Percentiles rank a stretch among this genome's conserved stretches.
Evolutionary conservation across 2,113 vertebrate genomes (phyloP).

Genomic region (Coturnix japonica): DNA sequence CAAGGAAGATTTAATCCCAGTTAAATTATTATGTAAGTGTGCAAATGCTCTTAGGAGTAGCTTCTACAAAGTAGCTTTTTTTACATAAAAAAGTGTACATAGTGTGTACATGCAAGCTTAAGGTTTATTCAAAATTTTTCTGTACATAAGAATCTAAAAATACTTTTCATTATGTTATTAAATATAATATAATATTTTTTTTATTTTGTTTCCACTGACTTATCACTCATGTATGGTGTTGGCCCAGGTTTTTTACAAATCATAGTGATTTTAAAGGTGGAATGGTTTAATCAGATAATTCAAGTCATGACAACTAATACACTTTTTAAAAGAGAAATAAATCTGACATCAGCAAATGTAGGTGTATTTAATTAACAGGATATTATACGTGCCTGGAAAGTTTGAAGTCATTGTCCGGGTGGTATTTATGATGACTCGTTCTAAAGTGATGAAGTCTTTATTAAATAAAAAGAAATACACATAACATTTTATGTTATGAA

Average conservation of each 20-base stretch:
- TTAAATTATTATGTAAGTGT: conserved; percentile 41
- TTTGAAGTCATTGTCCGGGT: not conserved
- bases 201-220: not conserved
- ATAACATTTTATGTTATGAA: not conserved
- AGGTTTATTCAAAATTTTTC: not conserved
- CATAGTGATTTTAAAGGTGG: conserved; percentile 43
- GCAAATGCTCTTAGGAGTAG: not conserved
- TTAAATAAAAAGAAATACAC: conserved; percentile 14
- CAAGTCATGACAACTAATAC: not conserved
- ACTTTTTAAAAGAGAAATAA: conserved; percentile 54
- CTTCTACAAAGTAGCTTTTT: too few species aligned
- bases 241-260: not conserved
- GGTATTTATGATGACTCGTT: conserved; percentile 28
- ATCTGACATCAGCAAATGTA: conserved; percentile 15
- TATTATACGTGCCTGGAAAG: conserved; percentile 3
- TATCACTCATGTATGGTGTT: not conserved
- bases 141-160: not conserved
- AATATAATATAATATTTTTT: not conserved
- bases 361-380: not conserved
- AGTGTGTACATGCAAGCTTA: not conserved
- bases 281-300: conserved; percentile 21
- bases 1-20: not conserved
- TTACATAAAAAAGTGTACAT: not conserved
- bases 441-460: conserved; percentile 23
- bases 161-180: not conserved